Conservation (phyloP, 2,797 vertebrate genomes). For the Antrozous pallidus region DNA sequence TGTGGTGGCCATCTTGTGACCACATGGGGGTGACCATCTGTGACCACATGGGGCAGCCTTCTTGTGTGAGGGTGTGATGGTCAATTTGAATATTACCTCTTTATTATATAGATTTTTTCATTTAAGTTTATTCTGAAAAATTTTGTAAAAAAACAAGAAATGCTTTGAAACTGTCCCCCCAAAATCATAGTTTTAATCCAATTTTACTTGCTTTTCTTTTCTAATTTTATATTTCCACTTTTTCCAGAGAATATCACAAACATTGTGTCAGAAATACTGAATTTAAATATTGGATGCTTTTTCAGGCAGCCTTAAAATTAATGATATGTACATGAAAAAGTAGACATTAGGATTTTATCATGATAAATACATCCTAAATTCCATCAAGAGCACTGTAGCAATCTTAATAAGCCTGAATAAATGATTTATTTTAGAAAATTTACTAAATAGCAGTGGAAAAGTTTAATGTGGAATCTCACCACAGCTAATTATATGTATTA, state of each 20-base stretch:
- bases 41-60: too few species aligned
- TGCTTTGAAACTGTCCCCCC: not conserved
- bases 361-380: constrained; percentile 48
- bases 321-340: not conserved
- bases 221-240: not conserved
- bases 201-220: not conserved
- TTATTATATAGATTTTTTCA: not conserved
- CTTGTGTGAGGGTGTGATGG: too few species aligned
- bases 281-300: not conserved
- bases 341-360: constrained; percentile 47
- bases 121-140: not conserved
- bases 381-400: constrained; percentile 18
- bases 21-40: too few species aligned
- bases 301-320: constrained; percentile 23
- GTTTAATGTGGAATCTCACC: constrained; percentile 70
- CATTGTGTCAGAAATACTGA: not conserved
- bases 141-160: not conserved
- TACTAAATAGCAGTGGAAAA: constrained; percentile 59
- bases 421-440: constrained; percentile 66
- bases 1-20: too few species aligned
- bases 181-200: not conserved
- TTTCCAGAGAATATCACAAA: not conserved
- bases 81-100: too few species aligned
- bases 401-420: constrained; percentile 47
- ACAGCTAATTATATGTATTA: constrained; percentile 71